A percentile compares a stretch with the other conserved stretches of the same genome.
phyloP scores from a whole-genome alignment of 1,140 invertebrate genomes.

The Dinothrombium tinctorium region DNA sequence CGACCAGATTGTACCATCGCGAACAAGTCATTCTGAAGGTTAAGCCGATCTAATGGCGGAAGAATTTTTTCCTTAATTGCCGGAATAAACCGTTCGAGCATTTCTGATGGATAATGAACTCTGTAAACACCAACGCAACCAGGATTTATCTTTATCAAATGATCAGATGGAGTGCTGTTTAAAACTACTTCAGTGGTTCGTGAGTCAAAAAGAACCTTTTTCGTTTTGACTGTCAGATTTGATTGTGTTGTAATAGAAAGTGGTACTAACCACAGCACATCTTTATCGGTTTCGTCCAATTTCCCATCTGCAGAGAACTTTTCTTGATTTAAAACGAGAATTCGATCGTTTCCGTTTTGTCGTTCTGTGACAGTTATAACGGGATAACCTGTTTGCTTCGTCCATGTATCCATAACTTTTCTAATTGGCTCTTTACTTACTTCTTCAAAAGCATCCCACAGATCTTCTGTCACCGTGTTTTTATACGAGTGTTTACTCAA shows the following conservation, averaged over 20 bases:
- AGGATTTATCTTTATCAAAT: conserved; percentile 22
- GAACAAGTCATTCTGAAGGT: conserved; percentile 50
- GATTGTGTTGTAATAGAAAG: conserved; percentile 50
- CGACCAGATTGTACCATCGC: conserved; percentile 49
- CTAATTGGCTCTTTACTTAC: conserved; percentile 70
- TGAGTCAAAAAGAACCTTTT: conserved; percentile 37
- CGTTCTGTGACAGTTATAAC: conserved; percentile 25
- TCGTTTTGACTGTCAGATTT: conserved; percentile 28
- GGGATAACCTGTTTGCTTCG: conserved; percentile 74
- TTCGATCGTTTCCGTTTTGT: conserved; percentile 28
- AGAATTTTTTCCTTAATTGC: conserved; percentile 49
- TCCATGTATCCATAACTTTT: conserved; percentile 85
- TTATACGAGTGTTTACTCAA: conserved; percentile 63
- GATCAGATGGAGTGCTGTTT: background rate
- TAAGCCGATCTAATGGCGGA: conserved; percentile 66
- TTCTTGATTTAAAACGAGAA: conserved; percentile 47
- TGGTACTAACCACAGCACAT: conserved; percentile 56
- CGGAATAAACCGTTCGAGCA: conserved; percentile 48
- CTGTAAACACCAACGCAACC: conserved; percentile 30
- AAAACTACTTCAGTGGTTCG: conserved; percentile 20
- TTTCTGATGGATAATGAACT: conserved; percentile 54
- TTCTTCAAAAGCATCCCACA: conserved; percentile 73
- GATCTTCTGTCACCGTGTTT: conserved; percentile 79
- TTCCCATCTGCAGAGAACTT: conserved; percentile 66
- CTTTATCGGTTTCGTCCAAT: conserved; percentile 13